These are phyloP conservation scores for Lanistes nyassanus DNA, from an alignment of 1,140 invertebrate species.

Conservation along the genomic window DNA sequence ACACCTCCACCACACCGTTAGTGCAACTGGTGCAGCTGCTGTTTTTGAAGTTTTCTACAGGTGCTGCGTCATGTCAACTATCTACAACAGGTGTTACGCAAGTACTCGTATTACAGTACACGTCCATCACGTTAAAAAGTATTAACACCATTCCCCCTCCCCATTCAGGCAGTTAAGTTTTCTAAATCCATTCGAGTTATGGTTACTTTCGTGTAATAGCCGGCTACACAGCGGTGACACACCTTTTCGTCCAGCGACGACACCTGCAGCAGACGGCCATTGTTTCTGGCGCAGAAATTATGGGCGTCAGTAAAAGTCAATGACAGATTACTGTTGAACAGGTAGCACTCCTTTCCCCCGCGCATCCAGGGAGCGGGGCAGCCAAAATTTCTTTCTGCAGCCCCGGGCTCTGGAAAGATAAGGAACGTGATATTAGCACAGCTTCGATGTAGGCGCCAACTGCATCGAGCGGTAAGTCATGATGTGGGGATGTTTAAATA, in stretches of 20 bases:
- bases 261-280: neutral
- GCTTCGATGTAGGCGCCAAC: neutral
- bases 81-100: too few species aligned
- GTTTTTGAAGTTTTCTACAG: neutral
- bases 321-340: neutral
- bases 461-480: too few species aligned
- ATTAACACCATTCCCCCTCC: neutral
- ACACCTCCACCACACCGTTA: too few species aligned
- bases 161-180: neutral
- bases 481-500: neutral
- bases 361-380: slow-evolving; percentile 10
- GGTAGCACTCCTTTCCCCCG: slow-evolving; percentile 12
- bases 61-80: neutral
- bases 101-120: too few species aligned
- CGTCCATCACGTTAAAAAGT: too few species aligned
- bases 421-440: neutral
- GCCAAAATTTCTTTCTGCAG: neutral
- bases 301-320: neutral
- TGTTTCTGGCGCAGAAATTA: neutral
- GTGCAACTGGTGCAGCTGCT: too few species aligned
- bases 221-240: neutral
- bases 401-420: neutral
- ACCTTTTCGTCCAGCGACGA: neutral
- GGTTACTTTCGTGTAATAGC: neutral
- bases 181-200: neutral